Conservation (phyloP, 2,797 vertebrate genomes). For the Knipowitschia caucasica region DNA sequence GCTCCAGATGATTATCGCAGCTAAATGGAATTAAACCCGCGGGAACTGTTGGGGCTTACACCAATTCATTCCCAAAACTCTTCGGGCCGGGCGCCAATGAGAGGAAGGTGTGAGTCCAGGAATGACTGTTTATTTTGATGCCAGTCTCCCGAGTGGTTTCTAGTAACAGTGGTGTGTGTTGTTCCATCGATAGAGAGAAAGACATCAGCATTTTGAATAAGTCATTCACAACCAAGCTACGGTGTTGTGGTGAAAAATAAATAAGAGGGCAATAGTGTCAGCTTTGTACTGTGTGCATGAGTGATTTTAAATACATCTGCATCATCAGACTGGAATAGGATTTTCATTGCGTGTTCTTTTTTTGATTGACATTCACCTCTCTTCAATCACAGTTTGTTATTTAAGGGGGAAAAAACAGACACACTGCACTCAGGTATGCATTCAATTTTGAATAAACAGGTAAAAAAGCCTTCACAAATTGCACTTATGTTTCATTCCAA, state of each 20-base stretch:
- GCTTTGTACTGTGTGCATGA: not conserved
- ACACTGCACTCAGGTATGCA: no score
- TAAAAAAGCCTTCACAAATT: no score
- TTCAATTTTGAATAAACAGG: no score
- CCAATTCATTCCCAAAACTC: conserved; percentile 22
- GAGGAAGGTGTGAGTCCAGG: conserved; percentile 5
- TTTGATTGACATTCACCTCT: not conserved
- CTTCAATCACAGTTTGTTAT: not conserved
- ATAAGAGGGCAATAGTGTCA: not conserved
- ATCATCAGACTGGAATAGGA: not conserved
- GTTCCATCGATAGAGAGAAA: not conserved
- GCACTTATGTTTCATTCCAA: no score
- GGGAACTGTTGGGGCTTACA: conserved; percentile 36
- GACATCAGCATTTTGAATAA: not conserved
- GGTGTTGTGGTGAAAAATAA: not conserved
- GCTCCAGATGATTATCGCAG: conserved; percentile 56
- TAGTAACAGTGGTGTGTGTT: not conserved
- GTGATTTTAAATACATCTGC: not conserved
- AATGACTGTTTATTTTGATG: conserved; percentile 4
- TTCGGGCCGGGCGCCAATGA: conserved; percentile 24
- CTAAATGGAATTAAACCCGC: conserved; percentile 53
- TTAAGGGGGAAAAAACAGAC: no score
- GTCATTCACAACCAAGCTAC: not conserved
- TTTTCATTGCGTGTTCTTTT: not conserved
- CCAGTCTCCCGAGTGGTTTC: not conserved